phyloP scores from a whole-genome alignment of 1,140 invertebrate species.

The Zaprionus gabonicus region DNA sequence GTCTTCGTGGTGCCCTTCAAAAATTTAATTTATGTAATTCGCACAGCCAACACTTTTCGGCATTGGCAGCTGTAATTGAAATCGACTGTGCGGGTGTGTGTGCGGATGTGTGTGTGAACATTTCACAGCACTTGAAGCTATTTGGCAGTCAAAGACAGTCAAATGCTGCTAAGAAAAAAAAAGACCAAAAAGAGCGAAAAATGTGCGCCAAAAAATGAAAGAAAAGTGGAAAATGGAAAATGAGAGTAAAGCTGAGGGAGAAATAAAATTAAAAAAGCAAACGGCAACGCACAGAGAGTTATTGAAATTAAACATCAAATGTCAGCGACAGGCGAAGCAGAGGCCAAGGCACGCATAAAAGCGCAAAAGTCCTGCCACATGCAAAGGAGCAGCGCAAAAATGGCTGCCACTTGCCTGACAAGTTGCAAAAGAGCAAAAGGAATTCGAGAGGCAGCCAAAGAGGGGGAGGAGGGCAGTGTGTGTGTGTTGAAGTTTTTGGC shows the following conservation, averaged over 20 bases:
- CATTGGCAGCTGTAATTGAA: slow-evolving; percentile 78
- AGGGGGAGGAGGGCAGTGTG: neutral
- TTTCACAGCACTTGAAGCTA: slow-evolving; percentile 57
- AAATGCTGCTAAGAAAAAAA: slow-evolving; percentile 26
- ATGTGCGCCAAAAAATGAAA: slow-evolving; percentile 14
- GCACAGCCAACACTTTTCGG: slow-evolving; percentile 58
- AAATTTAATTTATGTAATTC: slow-evolving; percentile 68
- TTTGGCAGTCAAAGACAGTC: slow-evolving; percentile 67
- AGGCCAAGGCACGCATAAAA: slow-evolving; percentile 75
- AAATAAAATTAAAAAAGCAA: slow-evolving; percentile 47
- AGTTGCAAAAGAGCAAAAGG: slow-evolving; percentile 75
- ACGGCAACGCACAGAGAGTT: slow-evolving; percentile 67
- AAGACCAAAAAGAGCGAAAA: slow-evolving; percentile 7
- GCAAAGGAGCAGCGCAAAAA: slow-evolving; percentile 42
- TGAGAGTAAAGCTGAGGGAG: slow-evolving; percentile 7
- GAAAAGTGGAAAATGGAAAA: slow-evolving; percentile 20
- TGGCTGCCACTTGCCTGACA: slow-evolving; percentile 69
- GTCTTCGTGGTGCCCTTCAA: slow-evolving; percentile 23
- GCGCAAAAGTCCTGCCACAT: slow-evolving; percentile 69
- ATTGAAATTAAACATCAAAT: slow-evolving; percentile 81
- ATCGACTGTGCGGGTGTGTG: slow-evolving; percentile 31
- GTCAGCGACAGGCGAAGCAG: slow-evolving; percentile 58
- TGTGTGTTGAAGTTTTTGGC: slow-evolving; percentile 34
- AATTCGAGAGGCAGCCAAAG: slow-evolving; percentile 47
- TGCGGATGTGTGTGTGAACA: slow-evolving; percentile 9